Conservation (phyloP, 2,797 vertebrate species). For the Amazona ochrocephala region DNA sequence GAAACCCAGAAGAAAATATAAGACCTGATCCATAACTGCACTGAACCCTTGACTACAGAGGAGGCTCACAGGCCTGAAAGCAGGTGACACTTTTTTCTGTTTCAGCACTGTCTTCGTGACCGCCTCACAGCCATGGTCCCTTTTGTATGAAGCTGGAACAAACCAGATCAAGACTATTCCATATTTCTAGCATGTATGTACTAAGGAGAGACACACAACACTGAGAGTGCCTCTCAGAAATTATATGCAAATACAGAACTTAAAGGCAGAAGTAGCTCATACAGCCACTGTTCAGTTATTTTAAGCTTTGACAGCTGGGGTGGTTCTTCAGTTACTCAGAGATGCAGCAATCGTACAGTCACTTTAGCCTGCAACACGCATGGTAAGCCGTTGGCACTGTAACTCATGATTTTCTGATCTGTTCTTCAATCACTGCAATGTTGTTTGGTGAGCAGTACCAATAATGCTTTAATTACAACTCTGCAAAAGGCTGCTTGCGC, state of each 20-base stretch:
- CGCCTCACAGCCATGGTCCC: neutral
- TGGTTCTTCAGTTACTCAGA: neutral
- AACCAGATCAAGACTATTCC: neutral
- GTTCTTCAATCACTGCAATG: neutral
- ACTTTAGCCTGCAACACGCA: neutral
- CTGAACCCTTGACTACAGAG: neutral
- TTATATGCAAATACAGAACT: neutral
- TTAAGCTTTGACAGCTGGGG: neutral
- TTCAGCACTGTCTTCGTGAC: neutral
- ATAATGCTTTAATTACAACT: neutral
- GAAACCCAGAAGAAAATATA: neutral
- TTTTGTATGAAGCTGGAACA: neutral
- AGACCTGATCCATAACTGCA: neutral
- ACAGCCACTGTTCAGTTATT: neutral
- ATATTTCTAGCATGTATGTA: neutral
- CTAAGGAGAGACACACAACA: neutral
- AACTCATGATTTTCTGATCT: neutral
- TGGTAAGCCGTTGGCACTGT: neutral
- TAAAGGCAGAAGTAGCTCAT: neutral
- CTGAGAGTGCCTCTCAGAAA: neutral
- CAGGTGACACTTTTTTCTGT: neutral
- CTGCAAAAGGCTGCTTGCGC: neutral
- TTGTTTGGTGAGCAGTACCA: neutral
- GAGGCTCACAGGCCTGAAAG: neutral
- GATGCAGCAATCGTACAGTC: neutral